Evolutionary conservation across 2,888 invertebrate genomes (phyloP).

Genomic region (Xanthorhoe spadicearia): DNA sequence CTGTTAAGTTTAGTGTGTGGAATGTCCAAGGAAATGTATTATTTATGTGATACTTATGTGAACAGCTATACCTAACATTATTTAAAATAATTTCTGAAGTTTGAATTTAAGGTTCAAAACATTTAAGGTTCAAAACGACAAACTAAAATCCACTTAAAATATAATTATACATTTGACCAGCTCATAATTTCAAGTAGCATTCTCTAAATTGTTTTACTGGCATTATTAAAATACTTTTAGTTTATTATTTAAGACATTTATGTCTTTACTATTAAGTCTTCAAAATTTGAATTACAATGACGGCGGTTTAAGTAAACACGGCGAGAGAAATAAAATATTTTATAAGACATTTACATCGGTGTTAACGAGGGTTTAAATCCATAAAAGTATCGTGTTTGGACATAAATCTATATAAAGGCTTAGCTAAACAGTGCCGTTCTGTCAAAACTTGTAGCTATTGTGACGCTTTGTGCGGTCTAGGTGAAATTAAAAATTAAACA

Average conservation of each 20-base stretch:
- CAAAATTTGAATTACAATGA: conserved; percentile 76
- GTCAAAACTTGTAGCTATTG: neutral
- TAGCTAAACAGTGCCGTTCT: conserved; percentile 9
- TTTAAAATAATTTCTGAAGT: neutral
- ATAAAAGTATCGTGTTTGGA: conserved; percentile 76
- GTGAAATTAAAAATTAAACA: no score
- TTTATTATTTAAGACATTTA: conserved; percentile 32
- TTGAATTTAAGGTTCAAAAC: neutral
- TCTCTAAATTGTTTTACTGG: conserved; percentile 24
- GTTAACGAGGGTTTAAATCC: conserved; percentile 77
- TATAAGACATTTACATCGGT: conserved; percentile 74
- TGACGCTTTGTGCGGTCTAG: neutral
- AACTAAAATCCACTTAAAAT: neutral
- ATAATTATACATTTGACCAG: conserved; percentile 10
- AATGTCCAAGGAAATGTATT: no score
- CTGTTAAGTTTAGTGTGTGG: no score
- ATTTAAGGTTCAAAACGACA: neutral
- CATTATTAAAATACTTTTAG: conserved; percentile 31
- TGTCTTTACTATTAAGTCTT: conserved; percentile 57
- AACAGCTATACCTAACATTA: no score
- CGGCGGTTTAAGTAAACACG: conserved; percentile 65
- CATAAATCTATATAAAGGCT: conserved; percentile 70
- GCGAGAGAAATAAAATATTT: conserved; percentile 65
- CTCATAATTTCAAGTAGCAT: conserved; percentile 15
- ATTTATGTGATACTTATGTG: no score